Percentiles rank a stretch among this genome's conserved stretches.
Conservation (phyloP, 2,888 invertebrate species). For the Orthosia gothica region DNA sequence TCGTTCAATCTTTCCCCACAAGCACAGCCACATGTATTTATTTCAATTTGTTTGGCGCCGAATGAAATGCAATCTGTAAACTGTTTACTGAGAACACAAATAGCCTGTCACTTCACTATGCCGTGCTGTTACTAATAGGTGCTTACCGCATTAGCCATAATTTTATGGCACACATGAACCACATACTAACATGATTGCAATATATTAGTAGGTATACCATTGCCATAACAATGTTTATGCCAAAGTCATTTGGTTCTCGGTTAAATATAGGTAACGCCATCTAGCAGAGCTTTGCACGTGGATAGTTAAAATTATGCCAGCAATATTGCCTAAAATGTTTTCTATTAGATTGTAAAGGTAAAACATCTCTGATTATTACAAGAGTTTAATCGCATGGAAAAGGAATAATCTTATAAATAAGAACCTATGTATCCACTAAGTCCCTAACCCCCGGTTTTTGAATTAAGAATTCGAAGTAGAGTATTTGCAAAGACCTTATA, state of each 20-base stretch:
- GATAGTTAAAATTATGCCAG: background rate
- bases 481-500: too few relatives aligned
- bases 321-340: background rate
- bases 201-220: background rate
- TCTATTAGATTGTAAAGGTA: background rate
- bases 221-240: constrained; percentile 10
- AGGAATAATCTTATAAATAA: background rate
- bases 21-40: constrained; percentile 5
- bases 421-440: too few relatives aligned
- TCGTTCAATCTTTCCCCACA: background rate
- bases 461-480: too few relatives aligned
- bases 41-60: constrained; percentile 10
- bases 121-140: background rate
- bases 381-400: background rate
- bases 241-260: background rate
- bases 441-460: too few relatives aligned
- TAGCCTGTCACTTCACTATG: constrained; percentile 33
- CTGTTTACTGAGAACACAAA: constrained; percentile 43
- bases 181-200: background rate
- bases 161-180: constrained; percentile 5
- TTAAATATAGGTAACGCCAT: constrained; percentile 13
- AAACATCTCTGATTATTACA: background rate
- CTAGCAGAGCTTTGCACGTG: background rate
- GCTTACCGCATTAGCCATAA: constrained; percentile 7
- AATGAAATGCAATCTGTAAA: constrained; percentile 20